phyloP scores from a whole-genome alignment of 2,888 invertebrate genomes.

The Protophormia terraenovae region DNA sequence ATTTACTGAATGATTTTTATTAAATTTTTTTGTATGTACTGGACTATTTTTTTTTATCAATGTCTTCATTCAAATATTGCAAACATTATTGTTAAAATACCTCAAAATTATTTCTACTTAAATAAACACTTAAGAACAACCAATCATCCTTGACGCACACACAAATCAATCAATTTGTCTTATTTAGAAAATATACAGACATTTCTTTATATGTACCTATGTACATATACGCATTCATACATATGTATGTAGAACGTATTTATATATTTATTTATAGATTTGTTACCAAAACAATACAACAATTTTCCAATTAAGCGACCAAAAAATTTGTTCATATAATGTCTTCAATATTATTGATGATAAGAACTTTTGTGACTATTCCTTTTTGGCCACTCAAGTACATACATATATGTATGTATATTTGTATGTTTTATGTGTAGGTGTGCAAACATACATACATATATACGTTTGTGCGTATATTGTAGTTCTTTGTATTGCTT shows the following conservation, averaged over 20 bases:
- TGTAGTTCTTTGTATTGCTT: conserved; percentile 3
- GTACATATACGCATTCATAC: not conserved
- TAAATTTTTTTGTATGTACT: conserved; percentile 17
- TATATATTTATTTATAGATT: conserved; percentile 32
- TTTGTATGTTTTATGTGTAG: not conserved
- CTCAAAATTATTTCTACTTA: conserved; percentile 73
- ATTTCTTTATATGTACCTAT: not conserved
- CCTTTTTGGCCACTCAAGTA: not conserved
- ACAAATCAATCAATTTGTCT: conserved; percentile 64
- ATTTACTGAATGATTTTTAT: conserved; percentile 49
- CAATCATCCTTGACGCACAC: conserved; percentile 54
- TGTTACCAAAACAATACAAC: conserved; percentile 72
- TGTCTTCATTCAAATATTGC: conserved; percentile 34
- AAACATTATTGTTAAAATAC: conserved; percentile 77
- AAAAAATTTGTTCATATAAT: conserved; percentile 79
- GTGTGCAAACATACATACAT: not conserved
- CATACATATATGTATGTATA: not conserved
- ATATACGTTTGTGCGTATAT: not conserved
- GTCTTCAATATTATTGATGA: conserved; percentile 71
- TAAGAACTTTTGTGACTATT: conserved; percentile 36
- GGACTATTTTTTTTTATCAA: conserved; percentile 2
- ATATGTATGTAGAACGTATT: not conserved
- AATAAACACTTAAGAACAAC: conserved; percentile 56
- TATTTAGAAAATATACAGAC: conserved; percentile 9
- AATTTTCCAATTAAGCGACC: conserved; percentile 80